Base-by-base conservation (phyloP, 2,797 vertebrate species). In the Pseudocheirus occidentalis region DNA sequence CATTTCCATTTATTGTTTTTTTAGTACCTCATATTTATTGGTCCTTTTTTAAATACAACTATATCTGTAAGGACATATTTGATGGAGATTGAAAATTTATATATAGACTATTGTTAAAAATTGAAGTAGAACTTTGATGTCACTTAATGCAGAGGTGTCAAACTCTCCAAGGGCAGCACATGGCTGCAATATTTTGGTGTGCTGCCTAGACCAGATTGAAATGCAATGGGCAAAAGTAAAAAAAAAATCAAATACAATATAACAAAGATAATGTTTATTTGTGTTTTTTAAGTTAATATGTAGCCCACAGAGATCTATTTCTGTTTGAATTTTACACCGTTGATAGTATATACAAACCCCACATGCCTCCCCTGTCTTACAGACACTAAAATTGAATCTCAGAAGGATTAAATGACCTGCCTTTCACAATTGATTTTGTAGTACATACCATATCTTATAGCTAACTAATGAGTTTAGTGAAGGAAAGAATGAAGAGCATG, bases 1-100 rank as follows among this genome's bases (percentile, higher is more conserved):
- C 62, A 21, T 94, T 94, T 92, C 13, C 55, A 92, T 90, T 93
- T 96, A 90, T 96, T 96, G 31, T 89, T 97, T 81, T 91, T 91
- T 14, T 95, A 29, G 11, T 55, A 90, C 7, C n/a, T 81, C 40
- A 40, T 46, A 24, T 73, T 81, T 81, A 81, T 24, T 81, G 40
- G 66, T 10, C 66, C 24, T 81, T 40, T 73, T 73, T 18, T 12
- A 13, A 13, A 81, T 46, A 24, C 14, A 92, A 91, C 29, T 55
- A 0, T 93, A 0, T 89, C 16, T 55, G 59, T 92, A 28, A 93
- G 50, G 18, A 91, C 18, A 54, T 96, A 58, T 28, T 93, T 81
- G 95, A 50, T 31, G 12, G 3, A 93, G 56, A 87, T 5, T 52
- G 3, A 50, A 94, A 29, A 21, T 96, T 96, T 92, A 90, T 56